These are phyloP conservation scores for Mus spicilegus DNA, from an alignment of 2,113 vertebrate genomes.

Conservation along the genomic window DNA sequence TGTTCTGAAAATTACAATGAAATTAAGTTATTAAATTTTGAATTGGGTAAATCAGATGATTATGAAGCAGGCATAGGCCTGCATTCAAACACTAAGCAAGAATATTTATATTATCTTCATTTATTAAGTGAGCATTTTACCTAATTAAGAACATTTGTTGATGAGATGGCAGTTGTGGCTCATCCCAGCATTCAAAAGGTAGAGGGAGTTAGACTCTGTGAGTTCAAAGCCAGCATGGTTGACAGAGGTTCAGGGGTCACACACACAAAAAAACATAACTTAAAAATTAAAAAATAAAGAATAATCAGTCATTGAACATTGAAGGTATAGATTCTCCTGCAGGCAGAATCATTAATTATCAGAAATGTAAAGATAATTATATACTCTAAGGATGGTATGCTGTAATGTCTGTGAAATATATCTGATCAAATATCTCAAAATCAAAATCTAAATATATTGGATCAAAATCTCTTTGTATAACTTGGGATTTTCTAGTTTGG, in stretches of 20 bases:
- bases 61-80: background rate
- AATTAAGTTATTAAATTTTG: background rate
- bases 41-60: background rate
- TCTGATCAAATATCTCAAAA: background rate
- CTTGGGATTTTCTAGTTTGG: background rate
- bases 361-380: background rate
- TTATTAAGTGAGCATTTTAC: background rate
- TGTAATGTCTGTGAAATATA: accelerated
- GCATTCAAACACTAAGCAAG: background rate
- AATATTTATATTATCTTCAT: background rate
- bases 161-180: background rate
- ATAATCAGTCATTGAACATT: background rate
- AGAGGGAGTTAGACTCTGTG: background rate
- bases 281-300: background rate
- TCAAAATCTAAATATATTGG: background rate
- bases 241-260: background rate
- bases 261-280: background rate
- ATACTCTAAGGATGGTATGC: background rate
- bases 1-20: background rate
- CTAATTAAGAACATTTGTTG: background rate
- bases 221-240: background rate
- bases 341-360: background rate
- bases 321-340: background rate
- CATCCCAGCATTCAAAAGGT: background rate
- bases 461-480: background rate